These are phyloP conservation scores for Bombus sylvicola DNA, from an alignment of 1,140 invertebrate species.

Conservation along the genomic window DNA sequence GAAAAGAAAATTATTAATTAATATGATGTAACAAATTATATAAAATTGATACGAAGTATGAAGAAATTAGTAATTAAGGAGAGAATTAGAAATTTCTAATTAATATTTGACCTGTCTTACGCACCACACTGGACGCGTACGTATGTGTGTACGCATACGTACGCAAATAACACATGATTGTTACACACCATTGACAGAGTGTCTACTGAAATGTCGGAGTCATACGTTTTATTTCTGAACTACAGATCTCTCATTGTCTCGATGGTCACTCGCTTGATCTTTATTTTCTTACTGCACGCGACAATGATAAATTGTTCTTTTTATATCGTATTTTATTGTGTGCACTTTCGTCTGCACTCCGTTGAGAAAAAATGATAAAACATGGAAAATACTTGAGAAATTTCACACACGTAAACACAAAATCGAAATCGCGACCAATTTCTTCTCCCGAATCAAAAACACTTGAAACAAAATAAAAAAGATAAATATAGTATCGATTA, in stretches of 20 bases:
- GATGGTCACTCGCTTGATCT: constrained; percentile 48
- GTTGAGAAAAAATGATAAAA: not conserved
- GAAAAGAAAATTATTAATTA: not conserved
- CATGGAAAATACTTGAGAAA: too few relatives aligned
- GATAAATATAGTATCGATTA: not conserved
- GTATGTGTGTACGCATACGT: not conserved
- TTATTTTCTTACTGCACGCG: constrained; percentile 50
- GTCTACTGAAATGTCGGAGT: constrained; percentile 53
- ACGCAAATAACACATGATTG: constrained; percentile 26
- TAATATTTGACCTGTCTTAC: constrained; percentile 35
- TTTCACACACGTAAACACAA: not conserved
- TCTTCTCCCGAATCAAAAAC: not conserved
- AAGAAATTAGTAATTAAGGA: not conserved
- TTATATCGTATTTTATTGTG: constrained; percentile 19
- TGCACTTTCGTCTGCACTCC: constrained; percentile 40
- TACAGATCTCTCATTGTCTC: constrained; percentile 51
- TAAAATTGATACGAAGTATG: too few relatives aligned
- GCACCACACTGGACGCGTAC: not conserved
- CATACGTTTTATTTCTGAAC: constrained; percentile 31
- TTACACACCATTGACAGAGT: constrained; percentile 53
- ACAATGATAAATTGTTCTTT: constrained; percentile 34
- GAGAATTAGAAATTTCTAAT: not conserved
- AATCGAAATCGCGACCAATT: not conserved
- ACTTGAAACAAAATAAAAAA: not conserved
- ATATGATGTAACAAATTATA: not conserved